phyloP scores from a whole-genome alignment of 2,888 invertebrate genomes.

The Liposcelis brunnea region DNA sequence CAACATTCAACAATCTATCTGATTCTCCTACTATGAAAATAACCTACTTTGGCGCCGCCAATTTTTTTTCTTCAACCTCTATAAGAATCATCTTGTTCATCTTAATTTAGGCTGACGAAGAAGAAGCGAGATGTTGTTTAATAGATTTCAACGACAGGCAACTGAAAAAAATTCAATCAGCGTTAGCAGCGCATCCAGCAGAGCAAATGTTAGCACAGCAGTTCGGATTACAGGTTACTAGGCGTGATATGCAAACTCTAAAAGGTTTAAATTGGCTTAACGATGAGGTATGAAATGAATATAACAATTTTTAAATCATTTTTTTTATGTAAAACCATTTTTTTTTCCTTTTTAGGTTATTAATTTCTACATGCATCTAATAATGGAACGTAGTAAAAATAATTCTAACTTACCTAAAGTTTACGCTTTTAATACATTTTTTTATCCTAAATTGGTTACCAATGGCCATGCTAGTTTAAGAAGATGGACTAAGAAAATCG shows the following conservation, averaged over 20 bases:
- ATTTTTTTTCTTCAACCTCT: no score
- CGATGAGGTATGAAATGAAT: conserved; percentile 42
- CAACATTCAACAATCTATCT: no score
- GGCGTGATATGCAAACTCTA: conserved; percentile 70
- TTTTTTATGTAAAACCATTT: no score
- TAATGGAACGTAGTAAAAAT: conserved; percentile 57
- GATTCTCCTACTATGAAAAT: no score
- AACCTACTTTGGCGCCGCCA: no score
- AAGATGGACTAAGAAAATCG: conserved; percentile 81
- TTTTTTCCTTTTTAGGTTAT: conserved; percentile 58
- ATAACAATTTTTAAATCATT: no score
- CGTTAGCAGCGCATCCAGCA: conserved; percentile 38
- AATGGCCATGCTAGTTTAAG: conserved; percentile 64
- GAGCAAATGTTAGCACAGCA: conserved; percentile 46
- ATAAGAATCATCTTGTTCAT: no score
- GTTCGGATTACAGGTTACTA: conserved; percentile 42
- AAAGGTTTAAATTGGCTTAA: conserved; percentile 82
- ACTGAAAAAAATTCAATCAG: conserved; percentile 18
- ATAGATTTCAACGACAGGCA: no score
- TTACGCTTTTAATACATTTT: conserved; percentile 90
- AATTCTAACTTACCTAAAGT: conserved; percentile 46
- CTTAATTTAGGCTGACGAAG: no score
- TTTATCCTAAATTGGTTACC: conserved; percentile 67
- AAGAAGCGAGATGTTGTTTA: no score
- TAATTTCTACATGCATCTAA: conserved; percentile 89